phyloP scores from a whole-genome alignment of 2,113 vertebrate species.

The Mungos mungo region DNA sequence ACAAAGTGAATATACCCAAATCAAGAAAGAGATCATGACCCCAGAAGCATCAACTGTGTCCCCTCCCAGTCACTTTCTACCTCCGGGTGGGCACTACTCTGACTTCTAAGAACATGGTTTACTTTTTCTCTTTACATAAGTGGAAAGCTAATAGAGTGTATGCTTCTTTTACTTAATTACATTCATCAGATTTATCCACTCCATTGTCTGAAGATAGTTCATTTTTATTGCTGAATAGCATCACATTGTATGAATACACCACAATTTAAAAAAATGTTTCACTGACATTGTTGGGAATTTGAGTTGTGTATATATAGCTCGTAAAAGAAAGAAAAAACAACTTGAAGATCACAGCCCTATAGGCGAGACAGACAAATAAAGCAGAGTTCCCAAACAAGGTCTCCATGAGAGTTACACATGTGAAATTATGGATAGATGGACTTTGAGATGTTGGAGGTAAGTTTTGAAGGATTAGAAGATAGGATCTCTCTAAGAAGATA shows the following conservation, averaged over 20 bases:
- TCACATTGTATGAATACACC: background rate
- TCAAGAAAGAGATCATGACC: conserved; percentile 21
- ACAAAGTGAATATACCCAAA: background rate
- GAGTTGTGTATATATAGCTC: background rate
- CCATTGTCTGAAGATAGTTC: background rate
- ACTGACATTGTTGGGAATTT: background rate
- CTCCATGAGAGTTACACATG: background rate
- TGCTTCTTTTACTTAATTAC: background rate
- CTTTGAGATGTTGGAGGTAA: background rate
- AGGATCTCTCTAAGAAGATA: background rate
- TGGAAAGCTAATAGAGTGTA: background rate
- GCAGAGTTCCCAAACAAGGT: background rate
- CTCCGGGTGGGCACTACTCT: background rate
- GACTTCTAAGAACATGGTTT: background rate
- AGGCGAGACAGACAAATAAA: conserved; percentile 5
- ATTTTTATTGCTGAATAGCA: background rate
- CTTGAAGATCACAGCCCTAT: background rate
- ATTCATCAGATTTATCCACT: conserved; percentile 19
- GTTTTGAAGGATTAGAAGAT: background rate
- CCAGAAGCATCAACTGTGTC: background rate
- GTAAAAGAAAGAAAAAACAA: background rate
- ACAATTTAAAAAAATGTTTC: background rate
- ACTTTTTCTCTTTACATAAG: background rate
- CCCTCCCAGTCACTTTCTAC: background rate
- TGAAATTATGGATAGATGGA: background rate